These are phyloP conservation scores for Amiota minor DNA, from an alignment of 2,888 invertebrate species.

Conservation along the genomic window DNA sequence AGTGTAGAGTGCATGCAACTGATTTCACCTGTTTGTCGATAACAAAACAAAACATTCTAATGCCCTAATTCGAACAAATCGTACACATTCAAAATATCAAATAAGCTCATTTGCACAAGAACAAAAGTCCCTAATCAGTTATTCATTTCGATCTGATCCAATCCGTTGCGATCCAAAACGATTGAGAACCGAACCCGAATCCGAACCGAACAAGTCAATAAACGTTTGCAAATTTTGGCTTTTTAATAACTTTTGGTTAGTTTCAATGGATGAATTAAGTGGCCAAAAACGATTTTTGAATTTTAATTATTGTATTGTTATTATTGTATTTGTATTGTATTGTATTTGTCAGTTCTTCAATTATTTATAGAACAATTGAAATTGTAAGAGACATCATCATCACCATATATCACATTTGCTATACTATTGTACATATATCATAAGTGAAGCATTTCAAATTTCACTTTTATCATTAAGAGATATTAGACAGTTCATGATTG, in stretches of 20 bases:
- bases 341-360: constrained; percentile 24
- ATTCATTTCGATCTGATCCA: constrained; percentile 28
- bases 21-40: constrained; percentile 53
- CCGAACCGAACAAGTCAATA: constrained; percentile 32
- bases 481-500: too few relatives aligned
- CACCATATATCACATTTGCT: too few relatives aligned
- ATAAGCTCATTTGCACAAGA: constrained; percentile 41
- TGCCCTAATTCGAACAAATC: constrained; percentile 52
- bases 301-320: constrained; percentile 35
- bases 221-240: constrained; percentile 4
- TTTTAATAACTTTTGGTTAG: not conserved
- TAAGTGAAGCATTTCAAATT: too few relatives aligned
- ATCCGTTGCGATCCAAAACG: not conserved
- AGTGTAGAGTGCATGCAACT: not conserved
- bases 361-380: constrained; percentile 52
- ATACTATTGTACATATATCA: too few relatives aligned
- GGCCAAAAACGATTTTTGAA: constrained; percentile 46
- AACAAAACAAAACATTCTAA: constrained; percentile 52
- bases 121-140: constrained; percentile 12
- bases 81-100: constrained; percentile 58
- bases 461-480: too few relatives aligned
- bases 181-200: not conserved
- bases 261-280: constrained; percentile 44
- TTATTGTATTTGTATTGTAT: not conserved
- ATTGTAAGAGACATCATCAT: constrained; percentile 52